phyloP scores from a whole-genome alignment of 2,888 invertebrate species.

The Diarsia mendica region DNA sequence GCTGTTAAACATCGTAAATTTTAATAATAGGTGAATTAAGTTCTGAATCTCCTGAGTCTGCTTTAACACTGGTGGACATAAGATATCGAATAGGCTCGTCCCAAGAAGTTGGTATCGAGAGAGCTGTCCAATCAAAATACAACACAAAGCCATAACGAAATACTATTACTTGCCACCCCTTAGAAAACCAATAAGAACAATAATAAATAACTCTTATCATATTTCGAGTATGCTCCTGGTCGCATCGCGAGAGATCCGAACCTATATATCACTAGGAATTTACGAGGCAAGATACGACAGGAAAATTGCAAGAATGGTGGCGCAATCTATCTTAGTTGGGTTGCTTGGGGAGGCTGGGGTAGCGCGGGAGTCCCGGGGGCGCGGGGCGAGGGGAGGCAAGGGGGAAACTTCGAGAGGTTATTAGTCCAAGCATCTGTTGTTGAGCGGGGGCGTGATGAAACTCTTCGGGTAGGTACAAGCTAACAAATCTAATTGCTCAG shows the following conservation, averaged over 20 bases:
- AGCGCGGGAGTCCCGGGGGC: constrained; percentile 74
- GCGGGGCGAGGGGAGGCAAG: constrained; percentile 80
- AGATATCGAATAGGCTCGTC: constrained; percentile 6
- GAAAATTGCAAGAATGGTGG: constrained; percentile 98
- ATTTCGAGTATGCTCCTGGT: constrained; percentile 91
- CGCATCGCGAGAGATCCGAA: constrained; percentile 90
- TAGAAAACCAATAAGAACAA: constrained; percentile 90
- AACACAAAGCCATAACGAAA: constrained; percentile 69
- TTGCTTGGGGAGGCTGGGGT: constrained; percentile 88
- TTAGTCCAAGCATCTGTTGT: constrained; percentile 91
- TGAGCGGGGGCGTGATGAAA: constrained; percentile 90
- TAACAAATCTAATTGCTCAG: constrained; percentile 91
- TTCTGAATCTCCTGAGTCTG: background rate
- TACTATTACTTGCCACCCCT: constrained; percentile 81
- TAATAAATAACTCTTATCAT: constrained; percentile 91
- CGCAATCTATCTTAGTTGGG: constrained; percentile 96
- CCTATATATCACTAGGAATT: constrained; percentile 96
- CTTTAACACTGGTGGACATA: background rate
- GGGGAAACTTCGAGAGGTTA: constrained; percentile 91
- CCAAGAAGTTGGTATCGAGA: constrained; percentile 33
- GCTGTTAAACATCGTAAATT: background rate
- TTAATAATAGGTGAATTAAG: background rate
- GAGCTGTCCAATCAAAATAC: constrained; percentile 63
- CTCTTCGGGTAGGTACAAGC: constrained; percentile 88
- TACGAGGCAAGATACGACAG: constrained; percentile 97